A percentile compares a stretch with the other conserved stretches of the same genome.
These are phyloP conservation scores for Zoanthus gigantus DNA, from an alignment of 92 coral and sea anemone genomes.

Conservation along the genomic window DNA sequence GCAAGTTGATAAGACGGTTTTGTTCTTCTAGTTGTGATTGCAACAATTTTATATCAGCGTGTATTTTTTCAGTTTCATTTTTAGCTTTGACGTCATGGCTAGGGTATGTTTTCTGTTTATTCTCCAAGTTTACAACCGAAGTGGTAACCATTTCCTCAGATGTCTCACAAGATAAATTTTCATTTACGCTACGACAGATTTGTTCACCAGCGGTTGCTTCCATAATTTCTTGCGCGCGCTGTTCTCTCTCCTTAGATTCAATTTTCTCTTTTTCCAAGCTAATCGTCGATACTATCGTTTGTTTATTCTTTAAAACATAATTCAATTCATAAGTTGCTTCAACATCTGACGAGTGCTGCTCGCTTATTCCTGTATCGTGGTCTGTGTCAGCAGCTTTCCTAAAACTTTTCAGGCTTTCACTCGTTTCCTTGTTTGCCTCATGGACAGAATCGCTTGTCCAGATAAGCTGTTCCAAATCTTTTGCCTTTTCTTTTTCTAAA, in stretches of 20 bases:
- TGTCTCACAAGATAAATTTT: background rate
- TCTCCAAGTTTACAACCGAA: background rate
- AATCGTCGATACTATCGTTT: background rate
- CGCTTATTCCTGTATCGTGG: constrained; percentile 90
- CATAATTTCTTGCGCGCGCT: background rate
- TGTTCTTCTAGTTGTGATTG: constrained; percentile 25
- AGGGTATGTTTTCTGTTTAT: background rate
- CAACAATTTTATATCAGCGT: background rate
- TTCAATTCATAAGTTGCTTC: constrained; percentile 63
- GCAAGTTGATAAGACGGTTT: constrained; percentile 17
- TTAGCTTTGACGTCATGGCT: background rate
- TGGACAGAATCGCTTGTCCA: background rate
- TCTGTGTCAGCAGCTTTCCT: constrained; percentile 74
- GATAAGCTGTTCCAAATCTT: background rate
- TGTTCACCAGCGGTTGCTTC: background rate
- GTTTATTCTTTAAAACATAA: background rate
- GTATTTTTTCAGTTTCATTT: constrained; percentile 1
- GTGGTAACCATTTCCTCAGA: background rate
- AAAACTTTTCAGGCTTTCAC: background rate
- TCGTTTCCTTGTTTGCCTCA: constrained; percentile 1
- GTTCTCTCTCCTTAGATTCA: background rate
- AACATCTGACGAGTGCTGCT: constrained; percentile 64
- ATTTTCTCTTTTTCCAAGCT: background rate
- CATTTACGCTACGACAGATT: background rate
- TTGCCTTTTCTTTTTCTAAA: background rate